phyloP scores from a whole-genome alignment of 2,888 invertebrate species.

The Cheilosia pagana region DNA sequence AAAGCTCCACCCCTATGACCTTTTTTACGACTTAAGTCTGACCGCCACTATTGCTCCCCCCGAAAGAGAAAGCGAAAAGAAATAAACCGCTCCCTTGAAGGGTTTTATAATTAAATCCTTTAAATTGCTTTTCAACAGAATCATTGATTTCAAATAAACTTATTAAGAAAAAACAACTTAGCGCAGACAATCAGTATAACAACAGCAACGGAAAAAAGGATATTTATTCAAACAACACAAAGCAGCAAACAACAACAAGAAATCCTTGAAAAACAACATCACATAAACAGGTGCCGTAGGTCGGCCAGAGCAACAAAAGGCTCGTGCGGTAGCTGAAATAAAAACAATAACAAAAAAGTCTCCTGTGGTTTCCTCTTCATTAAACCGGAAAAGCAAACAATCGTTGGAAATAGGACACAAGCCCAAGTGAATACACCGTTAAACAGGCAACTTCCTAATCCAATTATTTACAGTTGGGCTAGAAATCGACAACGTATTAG shows the following conservation, averaged over 20 bases:
- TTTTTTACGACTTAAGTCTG: background rate
- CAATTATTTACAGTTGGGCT: slow-evolving; percentile 74
- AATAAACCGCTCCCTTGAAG: background rate
- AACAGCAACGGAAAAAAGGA: slow-evolving; percentile 17
- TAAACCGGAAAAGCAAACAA: slow-evolving; percentile 73
- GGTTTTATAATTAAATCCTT: slow-evolving; percentile 56
- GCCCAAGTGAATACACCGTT: slow-evolving; percentile 70
- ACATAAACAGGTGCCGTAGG: slow-evolving; percentile 44
- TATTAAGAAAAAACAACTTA: slow-evolving; percentile 3
- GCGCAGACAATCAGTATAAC: slow-evolving; percentile 13
- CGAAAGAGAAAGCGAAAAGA: background rate
- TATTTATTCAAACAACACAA: slow-evolving; percentile 15
- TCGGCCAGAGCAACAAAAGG: slow-evolving; percentile 28
- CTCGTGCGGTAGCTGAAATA: background rate
- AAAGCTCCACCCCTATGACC: background rate
- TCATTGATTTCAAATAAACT: slow-evolving; percentile 64
- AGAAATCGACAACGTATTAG: slow-evolving; percentile 71
- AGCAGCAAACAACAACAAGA: background rate
- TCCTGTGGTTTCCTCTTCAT: slow-evolving; percentile 75
- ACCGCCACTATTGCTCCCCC: background rate
- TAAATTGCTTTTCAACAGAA: slow-evolving; percentile 53
- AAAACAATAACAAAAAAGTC: slow-evolving; percentile 25
- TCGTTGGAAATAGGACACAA: slow-evolving; percentile 68
- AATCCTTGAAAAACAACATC: slow-evolving; percentile 29
- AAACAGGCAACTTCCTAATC: slow-evolving; percentile 75